phyloP scores from a whole-genome alignment of 2,797 vertebrate genomes.

The Pantherophis vulpinus region DNA sequence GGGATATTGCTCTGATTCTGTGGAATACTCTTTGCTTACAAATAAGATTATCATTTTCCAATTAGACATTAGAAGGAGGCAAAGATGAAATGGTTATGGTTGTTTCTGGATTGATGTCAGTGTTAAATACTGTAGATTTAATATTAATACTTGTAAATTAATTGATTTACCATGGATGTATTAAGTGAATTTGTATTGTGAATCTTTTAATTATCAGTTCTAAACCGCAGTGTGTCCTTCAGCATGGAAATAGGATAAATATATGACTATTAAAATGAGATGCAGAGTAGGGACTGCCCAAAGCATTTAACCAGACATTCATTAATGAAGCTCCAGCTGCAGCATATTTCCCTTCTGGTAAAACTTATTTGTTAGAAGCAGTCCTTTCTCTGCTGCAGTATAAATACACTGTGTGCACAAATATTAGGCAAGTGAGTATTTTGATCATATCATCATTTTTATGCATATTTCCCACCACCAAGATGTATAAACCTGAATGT shows the following conservation, averaged over 20 bases:
- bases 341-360: not conserved
- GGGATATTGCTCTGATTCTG: not conserved
- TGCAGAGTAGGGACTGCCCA: not conserved
- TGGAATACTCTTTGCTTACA: not conserved
- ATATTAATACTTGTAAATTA: not conserved
- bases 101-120: not conserved
- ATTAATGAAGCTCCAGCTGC: not conserved
- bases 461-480: too few species aligned
- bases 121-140: not conserved
- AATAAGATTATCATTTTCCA: not conserved
- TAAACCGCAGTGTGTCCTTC: not conserved
- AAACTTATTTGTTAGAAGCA: not conserved
- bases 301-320: not conserved
- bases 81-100: not conserved
- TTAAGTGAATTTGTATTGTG: not conserved
- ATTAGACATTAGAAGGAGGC: not conserved
- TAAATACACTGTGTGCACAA: not conserved
- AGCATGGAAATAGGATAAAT: not conserved
- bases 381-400: not conserved
- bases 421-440: too few species aligned
- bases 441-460: too few species aligned
- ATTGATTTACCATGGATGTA: not conserved
- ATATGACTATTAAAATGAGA: not conserved
- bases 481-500: too few species aligned
- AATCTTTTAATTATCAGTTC: not conserved